These are phyloP conservation scores for Dichetophora obliterata DNA, from an alignment of 2,888 invertebrate genomes.

Conservation along the genomic window DNA sequence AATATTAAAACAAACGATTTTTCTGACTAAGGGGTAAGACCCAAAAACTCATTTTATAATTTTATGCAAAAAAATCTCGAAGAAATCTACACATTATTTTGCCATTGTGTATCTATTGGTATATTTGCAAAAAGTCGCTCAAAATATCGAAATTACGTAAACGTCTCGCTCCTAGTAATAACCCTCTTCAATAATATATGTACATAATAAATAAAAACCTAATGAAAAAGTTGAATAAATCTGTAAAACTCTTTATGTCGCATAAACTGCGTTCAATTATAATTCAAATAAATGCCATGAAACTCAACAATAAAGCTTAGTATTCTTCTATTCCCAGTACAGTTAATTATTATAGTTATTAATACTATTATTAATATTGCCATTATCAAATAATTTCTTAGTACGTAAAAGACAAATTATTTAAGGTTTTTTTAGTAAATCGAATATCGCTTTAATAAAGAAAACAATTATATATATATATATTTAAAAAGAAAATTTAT, in stretches of 20 bases:
- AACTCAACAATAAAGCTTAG: conserved; percentile 3
- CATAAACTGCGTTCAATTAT: background rate
- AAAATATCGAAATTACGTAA: background rate
- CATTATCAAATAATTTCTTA: conserved; percentile 2
- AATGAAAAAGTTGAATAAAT: background rate
- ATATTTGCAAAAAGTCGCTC: background rate
- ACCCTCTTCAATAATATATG: too few species aligned
- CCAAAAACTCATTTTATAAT: too few species aligned
- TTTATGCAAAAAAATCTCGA: too few species aligned
- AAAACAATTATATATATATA: background rate
- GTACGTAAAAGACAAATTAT: conserved; percentile 2
- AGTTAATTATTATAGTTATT: background rate
- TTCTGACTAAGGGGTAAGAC: too few species aligned
- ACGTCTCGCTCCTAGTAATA: background rate
- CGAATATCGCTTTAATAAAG: conserved; percentile 2
- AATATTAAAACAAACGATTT: too few species aligned
- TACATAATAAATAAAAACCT: background rate
- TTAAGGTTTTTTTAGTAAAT: conserved; percentile 3
- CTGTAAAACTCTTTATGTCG: background rate
- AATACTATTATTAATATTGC: background rate
- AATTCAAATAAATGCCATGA: background rate
- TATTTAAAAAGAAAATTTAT: background rate
- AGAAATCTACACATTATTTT: too few species aligned
- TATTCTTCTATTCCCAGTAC: conserved; percentile 5
- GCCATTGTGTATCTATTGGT: too few species aligned